Conservation (phyloP, 2,888 invertebrate species). For the Ephialtes manifestator region DNA sequence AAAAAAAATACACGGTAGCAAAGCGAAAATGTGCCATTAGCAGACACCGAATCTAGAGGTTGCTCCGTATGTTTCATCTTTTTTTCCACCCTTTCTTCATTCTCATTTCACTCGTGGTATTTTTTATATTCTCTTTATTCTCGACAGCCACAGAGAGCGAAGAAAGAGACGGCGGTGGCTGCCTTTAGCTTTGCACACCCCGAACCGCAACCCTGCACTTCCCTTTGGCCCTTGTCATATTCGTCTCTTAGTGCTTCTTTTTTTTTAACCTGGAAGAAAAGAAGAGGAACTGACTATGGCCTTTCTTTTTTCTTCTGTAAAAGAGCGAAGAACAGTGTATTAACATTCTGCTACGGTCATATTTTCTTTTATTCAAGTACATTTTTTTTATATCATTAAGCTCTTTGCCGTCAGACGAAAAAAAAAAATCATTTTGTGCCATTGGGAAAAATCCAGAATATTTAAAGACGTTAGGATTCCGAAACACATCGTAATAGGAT, state of each 20-base stretch:
- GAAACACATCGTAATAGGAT: too few relatives aligned
- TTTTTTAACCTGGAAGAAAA: constrained; percentile 10
- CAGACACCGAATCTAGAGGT: constrained; percentile 52
- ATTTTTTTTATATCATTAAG: neutral
- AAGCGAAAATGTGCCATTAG: constrained; percentile 67
- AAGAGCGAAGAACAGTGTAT: neutral
- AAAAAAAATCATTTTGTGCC: too few relatives aligned
- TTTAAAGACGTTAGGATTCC: too few relatives aligned
- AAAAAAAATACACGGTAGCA: constrained; percentile 33
- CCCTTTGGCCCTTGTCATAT: constrained; percentile 17
- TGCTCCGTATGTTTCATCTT: constrained; percentile 40
- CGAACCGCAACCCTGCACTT: constrained; percentile 18
- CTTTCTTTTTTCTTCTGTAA: neutral
- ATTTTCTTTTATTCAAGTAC: neutral
- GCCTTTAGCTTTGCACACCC: constrained; percentile 21
- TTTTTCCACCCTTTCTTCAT: constrained; percentile 26
- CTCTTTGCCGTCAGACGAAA: too few relatives aligned
- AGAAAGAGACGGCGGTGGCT: constrained; percentile 13
- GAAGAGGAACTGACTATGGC: constrained; percentile 17
- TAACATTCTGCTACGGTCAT: neutral
- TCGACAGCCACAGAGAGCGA: constrained; percentile 17
- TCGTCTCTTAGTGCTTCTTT: constrained; percentile 25
- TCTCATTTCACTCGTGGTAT: constrained; percentile 30
- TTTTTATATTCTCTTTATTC: constrained; percentile 41
- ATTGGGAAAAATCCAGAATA: too few relatives aligned